phyloP scores from a whole-genome alignment of 2,113 vertebrate species.

The Elachura formosa region DNA sequence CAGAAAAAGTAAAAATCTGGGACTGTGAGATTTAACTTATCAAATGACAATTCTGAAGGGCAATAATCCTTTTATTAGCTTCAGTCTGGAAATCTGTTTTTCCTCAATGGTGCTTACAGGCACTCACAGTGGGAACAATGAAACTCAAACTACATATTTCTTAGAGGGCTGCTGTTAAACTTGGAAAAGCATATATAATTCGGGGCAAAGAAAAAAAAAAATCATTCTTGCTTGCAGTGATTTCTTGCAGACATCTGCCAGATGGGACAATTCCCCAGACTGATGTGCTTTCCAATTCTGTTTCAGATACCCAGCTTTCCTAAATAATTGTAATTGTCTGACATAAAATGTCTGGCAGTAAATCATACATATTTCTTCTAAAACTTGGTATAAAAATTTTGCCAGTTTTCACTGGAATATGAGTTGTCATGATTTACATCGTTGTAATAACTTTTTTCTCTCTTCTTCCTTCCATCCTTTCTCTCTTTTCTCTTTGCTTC shows the following conservation, averaged over 20 bases:
- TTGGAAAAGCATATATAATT: constrained; percentile 9
- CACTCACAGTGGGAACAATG: background rate
- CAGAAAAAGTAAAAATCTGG: background rate
- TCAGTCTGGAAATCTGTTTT: background rate
- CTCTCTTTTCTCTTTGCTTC: too few species aligned
- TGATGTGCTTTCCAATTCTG: constrained; percentile 27
- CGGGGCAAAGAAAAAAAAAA: background rate
- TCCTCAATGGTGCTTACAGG: background rate
- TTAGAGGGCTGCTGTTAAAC: constrained; percentile 9
- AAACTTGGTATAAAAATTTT: background rate
- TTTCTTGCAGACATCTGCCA: constrained; percentile 38
- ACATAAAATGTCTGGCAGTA: constrained; percentile 16
- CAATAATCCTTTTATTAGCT: background rate
- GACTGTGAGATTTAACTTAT: background rate
- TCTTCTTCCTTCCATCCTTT: too few species aligned
- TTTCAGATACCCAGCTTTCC: background rate
- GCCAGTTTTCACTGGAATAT: background rate
- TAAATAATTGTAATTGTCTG: constrained; percentile 51
- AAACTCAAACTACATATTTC: background rate
- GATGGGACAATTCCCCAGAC: constrained; percentile 46
- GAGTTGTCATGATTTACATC: background rate
- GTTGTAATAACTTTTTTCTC: background rate
- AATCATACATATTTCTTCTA: background rate
- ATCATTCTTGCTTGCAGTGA: background rate
- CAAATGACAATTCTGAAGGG: background rate